phyloP scores from a whole-genome alignment of 2,888 invertebrate genomes.

The Eledona agricola region DNA sequence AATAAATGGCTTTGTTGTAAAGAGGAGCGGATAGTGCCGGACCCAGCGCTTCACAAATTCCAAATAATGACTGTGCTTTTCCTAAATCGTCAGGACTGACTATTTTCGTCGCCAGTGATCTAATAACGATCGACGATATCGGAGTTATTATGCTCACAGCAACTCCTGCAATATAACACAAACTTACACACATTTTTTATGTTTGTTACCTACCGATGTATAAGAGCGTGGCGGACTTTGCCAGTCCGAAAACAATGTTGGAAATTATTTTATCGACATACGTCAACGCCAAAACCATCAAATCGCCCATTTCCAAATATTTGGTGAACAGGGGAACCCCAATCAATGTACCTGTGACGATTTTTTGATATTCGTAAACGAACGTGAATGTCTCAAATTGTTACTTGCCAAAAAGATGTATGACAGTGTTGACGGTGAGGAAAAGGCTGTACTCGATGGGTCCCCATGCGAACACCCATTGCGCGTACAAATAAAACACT shows the following conservation, averaged over 20 bases:
- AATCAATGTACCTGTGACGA: slow-evolving; percentile 52
- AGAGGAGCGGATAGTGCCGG: slow-evolving; percentile 67
- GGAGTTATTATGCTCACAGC: slow-evolving; percentile 57
- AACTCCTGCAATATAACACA: slow-evolving; percentile 39
- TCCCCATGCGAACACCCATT: slow-evolving; percentile 69
- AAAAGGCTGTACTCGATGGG: slow-evolving; percentile 69
- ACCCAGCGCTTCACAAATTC: slow-evolving; percentile 68
- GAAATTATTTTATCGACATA: slow-evolving; percentile 61
- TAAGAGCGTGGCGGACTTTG: slow-evolving; percentile 52
- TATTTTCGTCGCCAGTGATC: slow-evolving; percentile 59
- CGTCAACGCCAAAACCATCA: slow-evolving; percentile 58
- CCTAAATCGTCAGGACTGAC: slow-evolving; percentile 59
- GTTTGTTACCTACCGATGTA: slow-evolving; percentile 55
- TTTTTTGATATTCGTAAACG: too few relatives aligned
- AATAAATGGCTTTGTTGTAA: slow-evolving; percentile 66
- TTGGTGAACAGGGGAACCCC: slow-evolving; percentile 57
- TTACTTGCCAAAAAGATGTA: slow-evolving; percentile 67
- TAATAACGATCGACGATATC: slow-evolving; percentile 56
- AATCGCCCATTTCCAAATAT: slow-evolving; percentile 57
- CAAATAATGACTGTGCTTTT: slow-evolving; percentile 66
- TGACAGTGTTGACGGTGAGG: slow-evolving; percentile 67
- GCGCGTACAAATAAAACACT: slow-evolving; percentile 68
- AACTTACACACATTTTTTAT: slow-evolving; percentile 3
- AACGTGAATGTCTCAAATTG: too few relatives aligned
- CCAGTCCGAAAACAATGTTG: slow-evolving; percentile 59